Evolutionary conservation across 2,888 invertebrate genomes (phyloP).

Genomic region (Ptychoptera contaminata): DNA sequence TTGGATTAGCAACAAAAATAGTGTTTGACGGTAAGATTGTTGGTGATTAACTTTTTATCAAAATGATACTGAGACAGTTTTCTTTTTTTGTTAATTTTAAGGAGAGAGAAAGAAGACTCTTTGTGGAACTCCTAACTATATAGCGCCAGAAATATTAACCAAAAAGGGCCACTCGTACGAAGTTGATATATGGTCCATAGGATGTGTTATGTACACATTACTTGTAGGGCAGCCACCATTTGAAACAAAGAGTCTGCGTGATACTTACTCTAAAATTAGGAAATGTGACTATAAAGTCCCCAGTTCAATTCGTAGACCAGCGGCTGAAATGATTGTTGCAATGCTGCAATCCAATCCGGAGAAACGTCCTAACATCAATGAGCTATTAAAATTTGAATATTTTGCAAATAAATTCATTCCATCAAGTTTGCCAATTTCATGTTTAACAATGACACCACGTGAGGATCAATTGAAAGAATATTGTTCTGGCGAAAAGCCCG

Average conservation of each 20-base stretch:
- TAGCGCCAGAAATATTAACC: constrained; percentile 93
- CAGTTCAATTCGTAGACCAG: constrained; percentile 43
- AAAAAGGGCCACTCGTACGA: constrained; percentile 98
- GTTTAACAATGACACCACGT: constrained; percentile 87
- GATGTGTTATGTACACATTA: constrained; percentile 97
- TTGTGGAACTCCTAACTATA: constrained; percentile 99
- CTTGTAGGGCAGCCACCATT: constrained; percentile 96
- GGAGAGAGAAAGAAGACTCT: constrained; percentile 76
- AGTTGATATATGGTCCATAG: constrained; percentile 98
- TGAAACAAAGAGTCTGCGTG: constrained; percentile 86
- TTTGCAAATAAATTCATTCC: constrained; percentile 63
- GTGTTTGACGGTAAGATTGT: constrained; percentile 65
- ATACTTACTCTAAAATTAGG: constrained; percentile 89
- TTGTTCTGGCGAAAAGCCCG: constrained; percentile 35
- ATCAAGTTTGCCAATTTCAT: constrained; percentile 72
- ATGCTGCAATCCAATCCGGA: constrained; percentile 76
- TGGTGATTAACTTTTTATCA: too few relatives aligned
- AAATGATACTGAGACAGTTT: too few relatives aligned
- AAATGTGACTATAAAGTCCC: constrained; percentile 82
- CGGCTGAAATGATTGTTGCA: constrained; percentile 62
- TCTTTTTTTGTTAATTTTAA: constrained; percentile 12
- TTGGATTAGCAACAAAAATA: constrained; percentile 89
- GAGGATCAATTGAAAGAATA: constrained; percentile 48
- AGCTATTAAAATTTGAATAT: constrained; percentile 62
- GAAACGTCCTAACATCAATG: constrained; percentile 61